Evolutionary conservation across 2,113 vertebrate species (phyloP).

Genomic region (Cnemophilus loriae): DNA sequence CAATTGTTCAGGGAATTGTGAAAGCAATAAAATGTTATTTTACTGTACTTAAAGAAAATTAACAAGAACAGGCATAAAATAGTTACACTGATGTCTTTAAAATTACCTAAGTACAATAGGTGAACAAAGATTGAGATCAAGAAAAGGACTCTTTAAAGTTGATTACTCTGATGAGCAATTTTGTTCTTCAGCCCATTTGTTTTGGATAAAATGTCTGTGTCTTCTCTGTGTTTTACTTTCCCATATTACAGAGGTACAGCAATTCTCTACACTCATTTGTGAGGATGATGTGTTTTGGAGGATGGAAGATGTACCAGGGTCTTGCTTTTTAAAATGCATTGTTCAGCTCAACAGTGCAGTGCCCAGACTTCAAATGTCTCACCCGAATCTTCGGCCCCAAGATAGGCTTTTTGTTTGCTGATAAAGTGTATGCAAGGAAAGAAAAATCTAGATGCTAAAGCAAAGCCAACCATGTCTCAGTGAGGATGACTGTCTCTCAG

Average conservation of each 20-base stretch:
- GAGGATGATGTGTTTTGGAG: background rate
- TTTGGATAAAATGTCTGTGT: background rate
- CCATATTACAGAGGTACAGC: background rate
- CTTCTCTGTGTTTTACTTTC: background rate
- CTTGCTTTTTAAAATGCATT: background rate
- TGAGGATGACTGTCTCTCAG: background rate
- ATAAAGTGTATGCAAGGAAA: background rate
- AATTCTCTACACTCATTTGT: background rate
- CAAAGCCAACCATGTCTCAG: background rate
- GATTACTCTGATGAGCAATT: slow-evolving; percentile 7
- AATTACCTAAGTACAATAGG: background rate
- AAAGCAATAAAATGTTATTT: slow-evolving; percentile 54
- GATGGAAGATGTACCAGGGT: background rate
- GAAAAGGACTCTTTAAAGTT: background rate
- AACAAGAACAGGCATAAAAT: slow-evolving; percentile 28
- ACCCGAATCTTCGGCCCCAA: background rate
- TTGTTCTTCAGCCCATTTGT: background rate
- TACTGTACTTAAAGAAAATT: slow-evolving; percentile 60
- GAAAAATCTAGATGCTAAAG: background rate
- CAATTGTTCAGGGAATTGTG: slow-evolving; percentile 60
- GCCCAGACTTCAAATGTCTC: background rate
- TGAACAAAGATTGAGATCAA: background rate
- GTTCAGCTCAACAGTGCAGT: background rate
- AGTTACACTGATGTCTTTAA: background rate
- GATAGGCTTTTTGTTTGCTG: background rate